Conservation (phyloP, 2,888 invertebrate genomes). For the Sminthurinus aureus region DNA sequence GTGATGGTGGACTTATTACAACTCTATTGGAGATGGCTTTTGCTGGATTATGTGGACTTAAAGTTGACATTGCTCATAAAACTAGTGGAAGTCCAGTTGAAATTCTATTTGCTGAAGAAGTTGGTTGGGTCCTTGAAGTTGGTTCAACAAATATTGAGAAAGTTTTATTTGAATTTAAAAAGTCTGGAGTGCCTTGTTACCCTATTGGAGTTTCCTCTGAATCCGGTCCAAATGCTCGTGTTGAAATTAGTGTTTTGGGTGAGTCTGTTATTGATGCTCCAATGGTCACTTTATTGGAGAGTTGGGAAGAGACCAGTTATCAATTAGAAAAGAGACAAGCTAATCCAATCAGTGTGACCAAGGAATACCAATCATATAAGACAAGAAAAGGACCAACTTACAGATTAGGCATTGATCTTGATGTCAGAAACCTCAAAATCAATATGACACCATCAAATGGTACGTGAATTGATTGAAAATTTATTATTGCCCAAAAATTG, state of each 20-base stretch:
- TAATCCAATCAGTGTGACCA: constrained; percentile 77
- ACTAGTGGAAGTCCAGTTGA: constrained; percentile 68
- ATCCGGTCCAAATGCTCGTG: constrained; percentile 72
- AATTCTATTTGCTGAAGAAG: constrained; percentile 83
- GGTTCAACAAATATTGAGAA: constrained; percentile 67
- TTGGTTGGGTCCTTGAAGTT: constrained; percentile 85
- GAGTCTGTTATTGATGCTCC: constrained; percentile 70
- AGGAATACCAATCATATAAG: constrained; percentile 78
- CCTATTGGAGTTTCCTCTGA: constrained; percentile 74
- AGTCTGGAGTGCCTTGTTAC: constrained; percentile 70
- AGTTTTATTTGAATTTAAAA: constrained; percentile 71
- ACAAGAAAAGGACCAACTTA: constrained; percentile 77
- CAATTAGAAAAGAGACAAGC: constrained; percentile 86
- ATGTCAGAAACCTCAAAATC: constrained; percentile 54
- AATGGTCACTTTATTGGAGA: constrained; percentile 75
- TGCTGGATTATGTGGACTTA: constrained; percentile 83
- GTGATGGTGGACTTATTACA: constrained; percentile 93
- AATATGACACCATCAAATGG: constrained; percentile 60
- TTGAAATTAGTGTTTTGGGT: constrained; percentile 70
- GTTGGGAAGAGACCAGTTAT: constrained; percentile 97
- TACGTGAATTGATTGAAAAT: not conserved
- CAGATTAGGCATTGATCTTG: constrained; percentile 71
- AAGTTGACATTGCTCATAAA: constrained; percentile 70
- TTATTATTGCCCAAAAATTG: not conserved
- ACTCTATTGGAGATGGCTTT: constrained; percentile 96